Base-by-base conservation (phyloP, 1,140 invertebrate species). In the Piezodorus guildinii region DNA sequence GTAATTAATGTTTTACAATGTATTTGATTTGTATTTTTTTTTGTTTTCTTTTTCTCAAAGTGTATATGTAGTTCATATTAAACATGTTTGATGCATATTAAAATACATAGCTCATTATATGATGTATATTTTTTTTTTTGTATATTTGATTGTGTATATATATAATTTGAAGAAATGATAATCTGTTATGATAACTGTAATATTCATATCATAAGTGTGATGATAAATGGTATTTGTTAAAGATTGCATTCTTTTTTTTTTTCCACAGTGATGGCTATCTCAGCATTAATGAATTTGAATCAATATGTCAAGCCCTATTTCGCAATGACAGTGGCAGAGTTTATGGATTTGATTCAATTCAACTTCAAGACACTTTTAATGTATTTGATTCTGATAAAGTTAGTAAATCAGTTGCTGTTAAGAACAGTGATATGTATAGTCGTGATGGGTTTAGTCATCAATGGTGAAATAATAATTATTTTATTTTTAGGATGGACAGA, bases 281-380 rank as follows among this genome's bases (percentile, higher is more conserved):
- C 65, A 87, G 84, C 69, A 73, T 88, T 19, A 76, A 80, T 1
- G 91, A 93, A 76, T 93, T 93, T 73, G 81, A 83, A 39, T 75
- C 87, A 25, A 83, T 94, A 71, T 91, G 87, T 72, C 83, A 87
- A 66, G 88, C 90, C 0, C 74, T 94, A 49, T 94, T 94, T 76
- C 81, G 90, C 6, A 91, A 93, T 73, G 87, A 90, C 71, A 82
- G 82, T 66, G 90, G 90, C 1, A 85, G 88, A 71, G 85, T 92
- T 69, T 94, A 94, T 70, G 80, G 80, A n/a, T 73, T 93, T 45
- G 81, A 85, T 14, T 79, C 84, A 56, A 79, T 85, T 30, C 82
- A 83, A 69, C 77, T 89, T n/a, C 76, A 81, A 27, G 85, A 91
- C 64, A 66, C 70, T 45, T 72, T 72, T 62, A 67, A 69, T 12